phyloP scores from a whole-genome alignment of 2,113 vertebrate species.

The Clarias gariepinus region DNA sequence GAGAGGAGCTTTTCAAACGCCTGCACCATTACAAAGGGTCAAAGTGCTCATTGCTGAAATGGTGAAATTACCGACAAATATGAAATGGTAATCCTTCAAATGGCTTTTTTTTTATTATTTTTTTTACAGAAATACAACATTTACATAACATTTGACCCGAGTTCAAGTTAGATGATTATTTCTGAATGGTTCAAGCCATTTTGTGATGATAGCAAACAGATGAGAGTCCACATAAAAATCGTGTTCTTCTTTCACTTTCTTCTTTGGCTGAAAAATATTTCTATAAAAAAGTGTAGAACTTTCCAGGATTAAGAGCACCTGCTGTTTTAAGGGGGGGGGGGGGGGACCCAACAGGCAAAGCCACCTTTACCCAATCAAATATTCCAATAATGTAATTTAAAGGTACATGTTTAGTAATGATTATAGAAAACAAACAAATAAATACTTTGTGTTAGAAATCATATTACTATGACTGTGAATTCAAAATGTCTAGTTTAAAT shows the following conservation, averaged over 20 bases:
- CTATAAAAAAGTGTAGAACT: background rate
- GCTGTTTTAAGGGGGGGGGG: background rate
- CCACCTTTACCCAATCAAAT: background rate
- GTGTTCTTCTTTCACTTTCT: background rate
- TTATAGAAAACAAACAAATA: background rate
- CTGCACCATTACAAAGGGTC: conserved; percentile 15
- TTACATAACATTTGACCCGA: conserved; percentile 20
- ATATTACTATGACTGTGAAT: background rate
- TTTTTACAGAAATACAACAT: conserved; percentile 5
- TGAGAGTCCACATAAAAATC: background rate
- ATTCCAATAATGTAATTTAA: background rate
- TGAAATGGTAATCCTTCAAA: background rate
- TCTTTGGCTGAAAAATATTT: background rate
- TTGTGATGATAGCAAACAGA: background rate
- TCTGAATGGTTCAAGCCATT: background rate
- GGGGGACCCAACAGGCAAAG: no score
- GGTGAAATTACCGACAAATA: conserved; percentile 30
- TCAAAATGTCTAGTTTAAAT: no score
- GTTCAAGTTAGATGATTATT: background rate
- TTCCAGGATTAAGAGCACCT: background rate
- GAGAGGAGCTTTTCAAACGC: conserved; percentile 8
- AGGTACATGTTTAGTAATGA: background rate
- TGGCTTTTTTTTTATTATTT: background rate
- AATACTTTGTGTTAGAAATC: background rate
- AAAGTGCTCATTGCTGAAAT: conserved; percentile 26